These are phyloP conservation scores for Cyclura pinguis DNA, from an alignment of 2,797 vertebrate genomes.

Conservation along the genomic window DNA sequence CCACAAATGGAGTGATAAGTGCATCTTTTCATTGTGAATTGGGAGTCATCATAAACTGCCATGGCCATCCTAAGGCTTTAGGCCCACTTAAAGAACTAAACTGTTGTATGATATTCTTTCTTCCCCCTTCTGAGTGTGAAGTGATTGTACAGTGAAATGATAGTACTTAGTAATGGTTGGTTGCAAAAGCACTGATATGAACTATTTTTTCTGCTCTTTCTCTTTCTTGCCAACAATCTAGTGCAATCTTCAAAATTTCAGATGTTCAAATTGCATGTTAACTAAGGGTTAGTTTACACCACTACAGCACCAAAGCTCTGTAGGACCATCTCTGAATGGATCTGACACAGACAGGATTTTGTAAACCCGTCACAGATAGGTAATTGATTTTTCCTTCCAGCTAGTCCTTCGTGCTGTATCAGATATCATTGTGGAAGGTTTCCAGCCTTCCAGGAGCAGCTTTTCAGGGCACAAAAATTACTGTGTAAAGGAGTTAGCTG, in stretches of 20 bases:
- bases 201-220: slow-evolving; percentile 60
- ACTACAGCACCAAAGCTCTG: background rate
- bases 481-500: background rate
- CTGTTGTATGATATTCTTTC: slow-evolving; percentile 71
- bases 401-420: background rate
- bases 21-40: slow-evolving; percentile 63
- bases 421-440: background rate
- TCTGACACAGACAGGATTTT: background rate
- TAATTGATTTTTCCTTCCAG: background rate
- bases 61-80: slow-evolving; percentile 72
- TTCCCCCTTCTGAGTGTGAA: slow-evolving; percentile 72
- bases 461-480: background rate
- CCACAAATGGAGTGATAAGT: slow-evolving; percentile 74
- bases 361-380: background rate
- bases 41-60: slow-evolving; percentile 66
- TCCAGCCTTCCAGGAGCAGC: background rate
- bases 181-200: slow-evolving; percentile 76
- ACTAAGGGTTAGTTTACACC: background rate
- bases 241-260: slow-evolving; percentile 65
- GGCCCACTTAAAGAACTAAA: slow-evolving; percentile 73
- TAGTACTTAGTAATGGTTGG: slow-evolving; percentile 75
- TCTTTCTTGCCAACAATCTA: slow-evolving; percentile 60
- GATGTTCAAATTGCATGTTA: slow-evolving; percentile 38
- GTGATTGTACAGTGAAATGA: slow-evolving; percentile 71
- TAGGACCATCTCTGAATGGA: background rate